Percentiles rank a stretch among this genome's conserved stretches.
Evolutionary conservation across 1,140 invertebrate genomes (phyloP).

Genomic region (Drepana arcuata): DNA sequence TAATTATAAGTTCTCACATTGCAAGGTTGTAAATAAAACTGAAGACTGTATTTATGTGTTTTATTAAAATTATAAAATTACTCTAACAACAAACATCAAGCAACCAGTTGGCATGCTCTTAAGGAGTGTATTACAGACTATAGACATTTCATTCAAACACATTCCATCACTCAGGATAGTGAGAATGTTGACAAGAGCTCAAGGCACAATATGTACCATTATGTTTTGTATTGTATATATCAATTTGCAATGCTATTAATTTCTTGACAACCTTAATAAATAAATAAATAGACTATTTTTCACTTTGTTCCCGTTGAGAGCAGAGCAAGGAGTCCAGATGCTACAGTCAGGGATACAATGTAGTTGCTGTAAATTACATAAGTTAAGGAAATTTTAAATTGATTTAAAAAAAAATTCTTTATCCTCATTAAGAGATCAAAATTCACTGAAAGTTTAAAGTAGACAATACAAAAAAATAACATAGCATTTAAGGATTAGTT

Average conservation of each 20-base stretch:
- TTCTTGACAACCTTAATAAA: too few relatives aligned
- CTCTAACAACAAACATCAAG: constrained; percentile 29
- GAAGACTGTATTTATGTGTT: constrained; percentile 36
- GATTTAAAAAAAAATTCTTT: too few relatives aligned
- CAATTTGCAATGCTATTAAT: too few relatives aligned
- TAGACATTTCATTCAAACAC: constrained; percentile 1
- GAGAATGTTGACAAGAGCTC: too few relatives aligned
- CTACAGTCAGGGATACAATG: constrained; percentile 87
- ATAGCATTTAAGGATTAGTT: too few relatives aligned
- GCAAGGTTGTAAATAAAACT: constrained; percentile 53
- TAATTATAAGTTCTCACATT: constrained; percentile 29
- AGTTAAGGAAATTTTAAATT: constrained; percentile 64
- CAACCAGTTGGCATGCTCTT: constrained; percentile 15
- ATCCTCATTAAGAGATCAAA: too few relatives aligned
- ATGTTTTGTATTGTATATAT: too few relatives aligned
- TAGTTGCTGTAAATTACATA: constrained; percentile 80
- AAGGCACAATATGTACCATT: too few relatives aligned
- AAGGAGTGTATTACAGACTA: constrained; percentile 25
- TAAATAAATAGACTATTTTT: constrained; percentile 9
- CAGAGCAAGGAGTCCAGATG: constrained; percentile 90
- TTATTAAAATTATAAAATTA: constrained; percentile 51
- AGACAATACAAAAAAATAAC: constrained; percentile 2
- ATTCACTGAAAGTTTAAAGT: too few relatives aligned
- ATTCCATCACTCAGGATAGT: neutral
- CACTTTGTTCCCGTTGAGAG: constrained; percentile 86